Base-by-base conservation (phyloP, 2,797 vertebrate genomes). In the Hippocampus kuda region DNA sequence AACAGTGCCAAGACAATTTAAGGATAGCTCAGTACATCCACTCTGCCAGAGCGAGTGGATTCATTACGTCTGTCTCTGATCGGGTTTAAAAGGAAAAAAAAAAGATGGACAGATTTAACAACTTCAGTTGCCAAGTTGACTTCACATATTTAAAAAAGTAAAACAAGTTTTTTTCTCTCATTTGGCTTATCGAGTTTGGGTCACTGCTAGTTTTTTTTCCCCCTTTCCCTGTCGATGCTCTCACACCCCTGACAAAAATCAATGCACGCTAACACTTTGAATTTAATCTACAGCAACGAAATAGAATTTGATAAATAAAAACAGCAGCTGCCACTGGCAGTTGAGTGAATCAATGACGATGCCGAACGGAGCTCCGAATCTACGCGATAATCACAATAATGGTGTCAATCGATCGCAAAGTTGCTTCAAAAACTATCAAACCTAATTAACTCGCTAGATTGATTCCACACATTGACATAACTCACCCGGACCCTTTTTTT, bases 1-100 rank as follows among this genome's bases (percentile, higher is more conserved):
- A 63, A 81, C 64, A 70, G 59, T 70, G 82, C 79, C 82, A 83
- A 78, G 73, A 77, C 75, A 70, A 61, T 81, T 82, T 79, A 79
- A 78, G 73, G 70, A 75, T 54, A 70, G 75, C 69, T 73, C 64
- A 66, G 73, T 80, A 53, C 68, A 76, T 72, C 71, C 70, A 12
- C 57, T 73, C 66, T 7, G 78, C 70, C 73, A 22, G 71, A 77
- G 68, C 77, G 71, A 66, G 30, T 68, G 57, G 27, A 63, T 63
- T 63, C 41, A 26, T 64, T 44, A 44, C 6, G 62, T 15, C 22
- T 15, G 62, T 44, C 62, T 44, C 41, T 3, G 41, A 41, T 64
- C n/a, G 41, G 6, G 38, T 15, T 53, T 1, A 9, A 54, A 62
- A 63, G 3, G 3, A 22, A 53, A 53, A 53, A n/a, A 34, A 34